A percentile compares a stretch with the other conserved stretches of the same genome.
Evolutionary conservation across 2,888 invertebrate species (phyloP).

Genomic region (Morinoia aosen): DNA sequence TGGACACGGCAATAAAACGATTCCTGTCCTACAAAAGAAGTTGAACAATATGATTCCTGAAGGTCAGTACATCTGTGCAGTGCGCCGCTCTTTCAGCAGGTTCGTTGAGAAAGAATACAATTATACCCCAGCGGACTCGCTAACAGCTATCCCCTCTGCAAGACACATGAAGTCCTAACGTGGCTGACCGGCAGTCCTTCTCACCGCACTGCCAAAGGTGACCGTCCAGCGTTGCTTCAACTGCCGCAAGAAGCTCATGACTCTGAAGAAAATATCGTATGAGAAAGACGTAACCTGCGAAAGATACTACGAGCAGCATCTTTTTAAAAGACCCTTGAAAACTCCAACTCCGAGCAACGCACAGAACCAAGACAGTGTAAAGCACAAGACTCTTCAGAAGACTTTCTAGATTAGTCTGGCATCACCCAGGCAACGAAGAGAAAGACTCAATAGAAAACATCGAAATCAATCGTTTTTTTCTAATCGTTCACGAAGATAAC

Average conservation of each 20-base stretch:
- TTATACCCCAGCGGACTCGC: neutral
- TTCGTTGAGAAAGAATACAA: neutral
- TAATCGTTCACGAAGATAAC: no score
- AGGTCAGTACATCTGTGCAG: neutral
- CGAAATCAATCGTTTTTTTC: no score
- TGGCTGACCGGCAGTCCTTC: neutral
- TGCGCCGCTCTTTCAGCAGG: no score
- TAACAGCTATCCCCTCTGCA: neutral
- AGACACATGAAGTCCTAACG: neutral
- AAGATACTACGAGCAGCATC: neutral
- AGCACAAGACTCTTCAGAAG: no score
- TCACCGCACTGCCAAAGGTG: neutral
- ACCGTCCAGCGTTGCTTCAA: neutral
- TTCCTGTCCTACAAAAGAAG: neutral
- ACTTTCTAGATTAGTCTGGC: no score
- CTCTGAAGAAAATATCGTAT: neutral
- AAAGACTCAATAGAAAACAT: no score
- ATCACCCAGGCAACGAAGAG: no score
- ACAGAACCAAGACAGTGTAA: no score
- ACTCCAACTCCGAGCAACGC: neutral
- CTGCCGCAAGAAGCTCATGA: neutral
- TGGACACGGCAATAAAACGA: neutral
- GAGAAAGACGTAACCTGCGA: neutral
- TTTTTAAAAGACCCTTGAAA: neutral
- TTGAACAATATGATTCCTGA: neutral